Conservation (phyloP, 2,888 invertebrate species). For the Nomada lathburiana region DNA sequence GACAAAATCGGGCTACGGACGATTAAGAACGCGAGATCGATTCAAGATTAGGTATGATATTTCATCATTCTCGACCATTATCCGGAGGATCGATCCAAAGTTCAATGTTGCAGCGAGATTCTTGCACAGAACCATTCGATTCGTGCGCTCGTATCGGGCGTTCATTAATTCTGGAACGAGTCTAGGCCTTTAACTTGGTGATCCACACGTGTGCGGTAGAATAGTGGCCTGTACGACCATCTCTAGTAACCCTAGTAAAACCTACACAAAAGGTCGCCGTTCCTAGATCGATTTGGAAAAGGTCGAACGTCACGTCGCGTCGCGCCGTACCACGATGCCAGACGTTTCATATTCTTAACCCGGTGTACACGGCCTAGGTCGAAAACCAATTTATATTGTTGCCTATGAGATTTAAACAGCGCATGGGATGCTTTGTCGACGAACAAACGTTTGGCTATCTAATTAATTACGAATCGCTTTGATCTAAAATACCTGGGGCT, state of each 20-base stretch:
- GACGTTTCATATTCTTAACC: slow-evolving; percentile 55
- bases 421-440: neutral
- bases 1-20: too few species aligned
- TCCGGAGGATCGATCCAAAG: neutral
- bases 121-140: neutral
- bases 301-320: slow-evolving; percentile 57
- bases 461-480: neutral
- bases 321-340: neutral
- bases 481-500: too few species aligned
- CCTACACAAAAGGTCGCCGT: slow-evolving; percentile 57
- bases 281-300: slow-evolving; percentile 66
- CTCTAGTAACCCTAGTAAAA: slow-evolving; percentile 53
- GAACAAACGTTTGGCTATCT: neutral
- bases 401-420: slow-evolving; percentile 8
- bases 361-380: slow-evolving; percentile 53
- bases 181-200: slow-evolving; percentile 8
- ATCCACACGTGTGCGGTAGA: slow-evolving; percentile 30
- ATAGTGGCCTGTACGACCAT: slow-evolving; percentile 10
- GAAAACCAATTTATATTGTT: slow-evolving; percentile 51
- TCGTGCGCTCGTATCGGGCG: slow-evolving; percentile 1
- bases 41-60: too few species aligned
- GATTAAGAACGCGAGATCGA: too few species aligned
- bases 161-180: slow-evolving; percentile 28
- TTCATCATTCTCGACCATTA: neutral
- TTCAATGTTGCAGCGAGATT: neutral